Evolutionary conservation across 2,888 invertebrate species (phyloP).

Genomic region (Stenolophus ochropezus): DNA sequence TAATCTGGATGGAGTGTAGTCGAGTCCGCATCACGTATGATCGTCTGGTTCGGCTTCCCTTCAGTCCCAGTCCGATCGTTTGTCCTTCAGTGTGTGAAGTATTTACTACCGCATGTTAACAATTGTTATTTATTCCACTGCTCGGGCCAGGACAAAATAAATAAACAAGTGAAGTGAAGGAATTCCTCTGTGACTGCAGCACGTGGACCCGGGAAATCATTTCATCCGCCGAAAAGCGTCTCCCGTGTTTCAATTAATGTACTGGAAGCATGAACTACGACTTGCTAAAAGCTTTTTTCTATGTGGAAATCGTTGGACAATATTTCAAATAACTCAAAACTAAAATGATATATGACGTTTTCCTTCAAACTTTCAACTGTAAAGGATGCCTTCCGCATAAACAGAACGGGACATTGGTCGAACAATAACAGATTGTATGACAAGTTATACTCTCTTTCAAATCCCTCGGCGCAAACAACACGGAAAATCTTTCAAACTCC

Average conservation of each 20-base stretch:
- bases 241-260: slow-evolving; percentile 39
- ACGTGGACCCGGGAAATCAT: slow-evolving; percentile 24
- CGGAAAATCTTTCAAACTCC: background rate
- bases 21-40: background rate
- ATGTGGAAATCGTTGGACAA: background rate
- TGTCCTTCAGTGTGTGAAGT: slow-evolving; percentile 67
- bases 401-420: background rate
- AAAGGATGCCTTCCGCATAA: background rate
- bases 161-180: slow-evolving; percentile 15
- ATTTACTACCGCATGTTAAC: slow-evolving; percentile 65
- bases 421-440: background rate
- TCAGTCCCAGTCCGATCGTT: slow-evolving; percentile 66
- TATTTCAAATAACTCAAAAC: background rate
- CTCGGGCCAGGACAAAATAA: slow-evolving; percentile 39
- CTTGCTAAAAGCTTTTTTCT: slow-evolving; percentile 46
- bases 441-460: background rate
- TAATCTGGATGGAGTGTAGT: background rate
- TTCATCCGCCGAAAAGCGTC: slow-evolving; percentile 1
- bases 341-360: background rate
- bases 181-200: background rate
- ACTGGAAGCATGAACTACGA: slow-evolving; percentile 35
- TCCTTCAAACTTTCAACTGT: background rate
- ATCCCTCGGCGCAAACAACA: background rate
- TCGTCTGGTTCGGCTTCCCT: background rate
- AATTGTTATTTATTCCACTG: slow-evolving; percentile 57